Evolutionary conservation across 2,888 invertebrate species (phyloP), one percentile per base, ranked within the genome.

Genomic region (Drosophila hamatofila): DNA sequence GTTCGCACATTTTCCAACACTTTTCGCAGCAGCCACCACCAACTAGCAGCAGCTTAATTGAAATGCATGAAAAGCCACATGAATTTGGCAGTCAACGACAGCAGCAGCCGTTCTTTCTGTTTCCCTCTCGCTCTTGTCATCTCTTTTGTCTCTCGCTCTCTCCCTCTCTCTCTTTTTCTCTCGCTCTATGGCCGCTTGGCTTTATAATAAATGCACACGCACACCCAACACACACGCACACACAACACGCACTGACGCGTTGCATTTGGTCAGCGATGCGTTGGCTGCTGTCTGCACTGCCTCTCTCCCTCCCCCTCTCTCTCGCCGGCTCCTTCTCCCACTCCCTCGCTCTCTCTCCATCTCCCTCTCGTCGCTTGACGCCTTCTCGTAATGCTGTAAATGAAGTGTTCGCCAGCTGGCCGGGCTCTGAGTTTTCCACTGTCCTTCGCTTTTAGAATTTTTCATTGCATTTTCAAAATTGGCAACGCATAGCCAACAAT

Each of bases 1-100:
- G 78, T 84, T 81, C 73, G 74, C 68, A 78, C 82, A 83, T 78
- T 83, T 67, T 56, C 89, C 77, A 83, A 71, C 68, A 74, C 69
- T 86, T 81, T 85, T 77, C 72, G 59, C 72, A 70, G 59, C 70
- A 65, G 59, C 49, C 52, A 72, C 33, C 64, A 41, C 37, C 74
- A 78, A 65, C 77, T 68, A 69, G 72, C 78, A 75, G 68, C 64
- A 76, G 74, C 88, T 78, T 84, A 84, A 84, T 84, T 84, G 89
- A 84, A 84, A 89, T 84, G 88, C 88, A 89, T 84, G 84, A 83
- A 87, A 89, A 78, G 88, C 88, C 88, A 78, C 81, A 83, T 76
- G 88, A 78, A 87, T 83, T 89, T 83, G 88, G 73, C 81, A 83
- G 75, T 77, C 82, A 84, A 72, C 86, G 79, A 84, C 82, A 78